Evolutionary conservation across 2,888 invertebrate genomes (phyloP), one percentile per base, ranked within the genome.

Genomic region (Caenorhabditis auriculariae): DNA sequence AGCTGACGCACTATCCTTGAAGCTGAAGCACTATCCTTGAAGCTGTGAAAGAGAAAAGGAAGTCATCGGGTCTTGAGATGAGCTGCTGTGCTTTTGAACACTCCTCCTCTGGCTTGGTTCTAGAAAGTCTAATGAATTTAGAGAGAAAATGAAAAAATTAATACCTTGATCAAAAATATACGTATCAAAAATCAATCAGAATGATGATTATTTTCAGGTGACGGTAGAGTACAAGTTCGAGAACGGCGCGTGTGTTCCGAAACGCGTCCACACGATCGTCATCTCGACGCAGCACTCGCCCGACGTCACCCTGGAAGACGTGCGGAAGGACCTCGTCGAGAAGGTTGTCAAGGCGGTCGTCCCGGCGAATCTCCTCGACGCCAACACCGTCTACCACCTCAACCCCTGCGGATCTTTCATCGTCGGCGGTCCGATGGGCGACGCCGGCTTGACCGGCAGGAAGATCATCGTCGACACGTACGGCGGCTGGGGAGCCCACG

Each of bases 401-500:
- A 95, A 96, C 84, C 96, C 96, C 15, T 94, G 94, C 77, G 96
- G 96, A 49, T 86, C 90, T 42, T 96, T 96, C 82, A 90, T 92
- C 72, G 91, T 95, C 82, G 96, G 96, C 65, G 96, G 96, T 64
- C 96, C 96, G 28, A 72, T 75, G 75, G 66, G 64, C 56, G 72
- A 70, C 38, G 70, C 78, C 35, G 78, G 76, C 37, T 69, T 82
- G 64, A 98, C 98, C 6, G 98, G 98, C 3, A 88, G 98, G 57
- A 98, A 98, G 86, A 98, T 98, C 80, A 98, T 98, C 80, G 96
- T 98, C 43, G 98, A 98, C 85, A 98, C 96, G 28, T 98, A 98
- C 83, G 98, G 98, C 55, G 7, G 93, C 87, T 48, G 94, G 83
- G 39, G 91, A 90, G 17, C 86, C 86, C 15, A n/a, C n/a, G n/a